Conservation (phyloP, 2,797 vertebrate genomes). For the Notoglanidium macrostoma region DNA sequence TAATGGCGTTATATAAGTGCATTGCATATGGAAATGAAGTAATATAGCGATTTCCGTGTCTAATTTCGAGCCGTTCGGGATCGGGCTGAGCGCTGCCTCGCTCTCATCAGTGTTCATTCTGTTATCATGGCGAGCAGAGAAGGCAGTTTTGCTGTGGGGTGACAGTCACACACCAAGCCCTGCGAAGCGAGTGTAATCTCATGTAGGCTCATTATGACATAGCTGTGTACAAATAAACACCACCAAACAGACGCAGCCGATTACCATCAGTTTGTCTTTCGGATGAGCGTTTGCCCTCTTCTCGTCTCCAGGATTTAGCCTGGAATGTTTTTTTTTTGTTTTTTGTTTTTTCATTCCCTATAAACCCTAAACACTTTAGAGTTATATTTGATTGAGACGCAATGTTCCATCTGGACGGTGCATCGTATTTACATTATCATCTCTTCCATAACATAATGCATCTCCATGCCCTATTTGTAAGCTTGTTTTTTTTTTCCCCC, state of each 20-base stretch:
- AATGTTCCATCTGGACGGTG: conserved; percentile 1
- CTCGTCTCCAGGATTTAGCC: no score
- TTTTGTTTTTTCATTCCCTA: not conserved
- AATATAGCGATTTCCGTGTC: not conserved
- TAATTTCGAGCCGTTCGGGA: not conserved
- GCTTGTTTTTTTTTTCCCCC: not conserved
- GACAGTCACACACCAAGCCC: conserved; percentile 7
- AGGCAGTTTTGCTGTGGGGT: not conserved
- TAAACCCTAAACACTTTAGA: not conserved
- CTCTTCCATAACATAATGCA: not conserved
- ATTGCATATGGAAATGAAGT: not conserved
- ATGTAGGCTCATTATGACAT: conserved; percentile 47
- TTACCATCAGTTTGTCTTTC: conserved; percentile 46
- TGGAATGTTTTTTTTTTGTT: not conserved
- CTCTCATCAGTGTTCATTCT: not conserved
- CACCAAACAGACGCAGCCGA: conserved; percentile 46
- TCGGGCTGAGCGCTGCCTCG: not conserved
- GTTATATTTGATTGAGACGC: not conserved
- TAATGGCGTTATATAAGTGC: not conserved
- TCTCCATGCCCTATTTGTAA: not conserved
- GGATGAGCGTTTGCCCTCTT: conserved; percentile 40
- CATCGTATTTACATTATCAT: not conserved
- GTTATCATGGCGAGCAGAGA: conserved; percentile 2
- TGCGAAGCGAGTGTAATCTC: conserved; percentile 2
- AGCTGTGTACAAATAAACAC: conserved; percentile 50